These are phyloP conservation scores for Orthonevra nobilis DNA, from an alignment of 2,888 invertebrate species.

Conservation along the genomic window DNA sequence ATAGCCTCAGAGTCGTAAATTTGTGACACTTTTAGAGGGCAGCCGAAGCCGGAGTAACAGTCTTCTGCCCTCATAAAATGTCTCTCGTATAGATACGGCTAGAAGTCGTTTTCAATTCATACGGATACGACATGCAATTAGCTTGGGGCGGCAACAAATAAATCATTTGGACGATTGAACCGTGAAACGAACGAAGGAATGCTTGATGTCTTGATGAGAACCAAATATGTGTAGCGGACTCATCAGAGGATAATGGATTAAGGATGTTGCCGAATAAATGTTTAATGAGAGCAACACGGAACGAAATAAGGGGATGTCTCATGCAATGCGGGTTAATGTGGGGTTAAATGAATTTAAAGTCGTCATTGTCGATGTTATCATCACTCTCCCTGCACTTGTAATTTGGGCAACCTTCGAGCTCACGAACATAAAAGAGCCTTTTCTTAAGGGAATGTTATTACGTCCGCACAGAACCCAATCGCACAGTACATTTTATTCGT, in stretches of 20 bases:
- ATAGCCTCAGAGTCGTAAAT: slow-evolving; percentile 57
- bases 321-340: slow-evolving; percentile 59
- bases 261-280: slow-evolving; percentile 62
- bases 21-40: slow-evolving; percentile 60
- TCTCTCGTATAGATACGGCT: slow-evolving; percentile 8
- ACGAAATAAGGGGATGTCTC: neutral
- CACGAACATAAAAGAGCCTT: slow-evolving; percentile 33
- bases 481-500: slow-evolving; percentile 30
- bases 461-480: slow-evolving; percentile 51
- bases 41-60: neutral
- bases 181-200: slow-evolving; percentile 40
- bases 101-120: slow-evolving; percentile 45
- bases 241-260: slow-evolving; percentile 62
- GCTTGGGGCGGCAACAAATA: slow-evolving; percentile 50
- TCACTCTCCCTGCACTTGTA: neutral
- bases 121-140: slow-evolving; percentile 56
- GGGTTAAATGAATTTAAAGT: slow-evolving; percentile 68
- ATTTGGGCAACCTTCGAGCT: slow-evolving; percentile 7
- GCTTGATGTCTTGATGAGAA: slow-evolving; percentile 41
- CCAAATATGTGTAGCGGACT: slow-evolving; percentile 21
- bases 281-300: slow-evolving; percentile 50
- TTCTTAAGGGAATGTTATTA: slow-evolving; percentile 37
- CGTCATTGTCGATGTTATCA: too few species aligned
- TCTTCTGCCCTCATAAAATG: slow-evolving; percentile 24
- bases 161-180: slow-evolving; percentile 63